Conservation (phyloP, 2,888 invertebrate species). For the Heliconius ismenius region DNA sequence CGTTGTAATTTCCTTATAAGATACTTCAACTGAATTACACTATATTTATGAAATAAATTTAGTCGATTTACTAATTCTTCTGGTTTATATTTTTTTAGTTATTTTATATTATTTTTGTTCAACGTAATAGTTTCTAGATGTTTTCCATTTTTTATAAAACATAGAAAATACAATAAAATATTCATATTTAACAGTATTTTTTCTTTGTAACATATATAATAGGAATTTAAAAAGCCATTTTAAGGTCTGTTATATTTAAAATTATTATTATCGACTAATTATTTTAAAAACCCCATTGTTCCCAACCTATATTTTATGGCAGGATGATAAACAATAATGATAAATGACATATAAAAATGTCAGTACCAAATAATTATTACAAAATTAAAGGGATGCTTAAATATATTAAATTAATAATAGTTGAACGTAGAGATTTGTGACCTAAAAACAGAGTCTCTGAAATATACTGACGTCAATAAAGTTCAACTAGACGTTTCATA, state of each 20-base stretch:
- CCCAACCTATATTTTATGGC: no score
- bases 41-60: not conserved
- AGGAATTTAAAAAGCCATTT: not conserved
- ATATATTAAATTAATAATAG: constrained; percentile 51
- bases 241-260: no score
- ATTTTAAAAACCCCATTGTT: no score
- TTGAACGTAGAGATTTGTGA: constrained; percentile 44
- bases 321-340: no score
- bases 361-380: no score
- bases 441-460: constrained; percentile 51
- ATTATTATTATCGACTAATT: no score
- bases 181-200: no score
- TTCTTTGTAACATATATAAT: not conserved
- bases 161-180: not conserved
- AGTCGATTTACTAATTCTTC: not conserved
- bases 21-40: not conserved
- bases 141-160: not conserved
- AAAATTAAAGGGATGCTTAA: no score
- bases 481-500: constrained; percentile 61
- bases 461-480: constrained; percentile 56
- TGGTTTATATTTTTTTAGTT: not conserved
- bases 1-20: not conserved
- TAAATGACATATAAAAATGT: no score
- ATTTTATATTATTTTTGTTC: not conserved
- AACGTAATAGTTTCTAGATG: not conserved